phyloP scores from a whole-genome alignment of 2,888 invertebrate species.

The Leptinotarsa tumamoca region DNA sequence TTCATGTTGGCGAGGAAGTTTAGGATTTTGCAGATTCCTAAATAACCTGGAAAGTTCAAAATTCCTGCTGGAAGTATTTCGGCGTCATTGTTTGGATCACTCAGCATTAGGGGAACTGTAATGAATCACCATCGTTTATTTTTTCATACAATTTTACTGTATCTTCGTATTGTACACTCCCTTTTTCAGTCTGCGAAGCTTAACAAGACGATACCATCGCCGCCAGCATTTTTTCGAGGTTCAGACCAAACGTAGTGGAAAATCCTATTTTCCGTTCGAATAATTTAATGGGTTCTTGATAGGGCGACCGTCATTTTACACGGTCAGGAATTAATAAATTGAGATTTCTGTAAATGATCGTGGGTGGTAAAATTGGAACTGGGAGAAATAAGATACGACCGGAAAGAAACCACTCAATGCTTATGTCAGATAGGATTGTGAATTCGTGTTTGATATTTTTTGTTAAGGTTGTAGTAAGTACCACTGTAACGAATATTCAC shows the following conservation, averaged over 20 bases:
- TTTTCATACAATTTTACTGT: not conserved
- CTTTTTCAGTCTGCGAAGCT: not conserved
- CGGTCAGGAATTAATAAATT: not conserved
- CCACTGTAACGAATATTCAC: too few species aligned
- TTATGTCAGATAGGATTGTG: not conserved
- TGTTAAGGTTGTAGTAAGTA: not conserved
- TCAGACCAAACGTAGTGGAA: not conserved
- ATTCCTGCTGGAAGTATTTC: too few species aligned
- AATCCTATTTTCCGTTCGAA: not conserved
- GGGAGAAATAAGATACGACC: not conserved
- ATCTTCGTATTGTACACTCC: not conserved
- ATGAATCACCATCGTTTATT: too few species aligned
- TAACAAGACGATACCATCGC: not conserved
- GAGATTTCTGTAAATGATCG: not conserved
- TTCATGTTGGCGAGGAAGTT: too few species aligned
- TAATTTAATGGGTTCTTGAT: conserved; percentile 3
- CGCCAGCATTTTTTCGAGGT: not conserved
- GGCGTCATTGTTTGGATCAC: too few species aligned
- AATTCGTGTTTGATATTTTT: not conserved
- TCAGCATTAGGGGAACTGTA: too few species aligned
- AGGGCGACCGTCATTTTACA: not conserved
- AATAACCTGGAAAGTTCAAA: too few species aligned
- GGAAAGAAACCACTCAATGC: not conserved
- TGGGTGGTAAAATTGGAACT: not conserved
- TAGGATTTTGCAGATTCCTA: too few species aligned